Evolutionary conservation across 2,888 invertebrate genomes (phyloP).

Genomic region (Apeira syringaria): DNA sequence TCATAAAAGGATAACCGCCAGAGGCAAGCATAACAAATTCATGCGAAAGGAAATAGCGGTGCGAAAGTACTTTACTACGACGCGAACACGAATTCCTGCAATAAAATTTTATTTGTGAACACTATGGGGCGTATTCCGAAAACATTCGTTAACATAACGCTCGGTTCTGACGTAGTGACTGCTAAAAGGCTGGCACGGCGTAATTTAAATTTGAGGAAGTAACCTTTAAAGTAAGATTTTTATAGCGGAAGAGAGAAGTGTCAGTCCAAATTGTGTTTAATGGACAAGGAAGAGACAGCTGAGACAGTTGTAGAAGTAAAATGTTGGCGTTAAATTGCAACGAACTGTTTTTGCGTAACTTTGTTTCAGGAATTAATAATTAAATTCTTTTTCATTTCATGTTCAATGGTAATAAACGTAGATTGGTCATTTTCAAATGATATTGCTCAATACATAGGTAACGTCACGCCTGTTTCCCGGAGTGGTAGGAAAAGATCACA

Average conservation of each 20-base stretch:
- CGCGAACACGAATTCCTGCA: conserved; percentile 35
- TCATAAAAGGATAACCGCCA: conserved; percentile 17
- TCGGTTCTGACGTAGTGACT: conserved; percentile 7
- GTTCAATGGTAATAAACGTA: too few species aligned
- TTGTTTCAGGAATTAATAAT: conserved; percentile 13
- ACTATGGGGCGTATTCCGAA: conserved; percentile 26
- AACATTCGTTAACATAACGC: conserved; percentile 23
- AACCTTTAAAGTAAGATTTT: conserved; percentile 18
- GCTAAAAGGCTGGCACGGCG: conserved; percentile 14
- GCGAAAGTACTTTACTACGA: conserved; percentile 34
- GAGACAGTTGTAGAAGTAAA: conserved; percentile 18
- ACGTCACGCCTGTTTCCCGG: too few species aligned
- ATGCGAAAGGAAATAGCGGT: conserved; percentile 30
- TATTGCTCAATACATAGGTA: too few species aligned
- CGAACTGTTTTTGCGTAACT: conserved; percentile 11
- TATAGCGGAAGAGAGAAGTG: conserved; percentile 14
- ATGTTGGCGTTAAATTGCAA: conserved; percentile 23
- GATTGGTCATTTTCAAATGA: too few species aligned
- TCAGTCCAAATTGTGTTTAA: conserved; percentile 17
- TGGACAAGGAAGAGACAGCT: conserved; percentile 16
- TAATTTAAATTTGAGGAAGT: conserved; percentile 8
- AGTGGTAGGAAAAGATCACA: too few species aligned
- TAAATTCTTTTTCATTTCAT: too few species aligned
- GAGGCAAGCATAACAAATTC: conserved; percentile 29
- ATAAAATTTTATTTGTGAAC: conserved; percentile 40